Conservation (phyloP, 2,888 invertebrate genomes). For the Chloromyia formosa region DNA sequence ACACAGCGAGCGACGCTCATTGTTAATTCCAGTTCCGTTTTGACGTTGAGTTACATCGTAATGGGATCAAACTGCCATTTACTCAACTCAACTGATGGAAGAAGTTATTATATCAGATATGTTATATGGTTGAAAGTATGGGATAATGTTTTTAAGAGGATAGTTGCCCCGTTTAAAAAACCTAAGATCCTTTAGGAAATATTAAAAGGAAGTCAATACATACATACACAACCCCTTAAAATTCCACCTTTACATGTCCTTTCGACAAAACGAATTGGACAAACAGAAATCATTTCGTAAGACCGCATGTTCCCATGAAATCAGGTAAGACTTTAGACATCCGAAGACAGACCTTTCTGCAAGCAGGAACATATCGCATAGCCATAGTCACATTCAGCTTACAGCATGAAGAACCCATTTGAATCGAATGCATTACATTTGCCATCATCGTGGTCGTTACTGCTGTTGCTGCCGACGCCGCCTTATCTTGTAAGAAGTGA, state of each 20-base stretch:
- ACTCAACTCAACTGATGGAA: no score
- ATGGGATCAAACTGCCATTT: neutral
- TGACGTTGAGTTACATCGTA: conserved; percentile 18
- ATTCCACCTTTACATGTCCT: conserved; percentile 1
- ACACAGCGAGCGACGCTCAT: neutral
- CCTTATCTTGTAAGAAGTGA: conserved; percentile 39
- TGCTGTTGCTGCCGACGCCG: neutral
- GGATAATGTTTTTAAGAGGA: no score
- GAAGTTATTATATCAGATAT: no score
- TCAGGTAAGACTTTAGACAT: neutral
- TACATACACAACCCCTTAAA: no score
- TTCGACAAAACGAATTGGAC: neutral
- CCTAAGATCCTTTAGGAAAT: no score
- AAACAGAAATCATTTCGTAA: conserved; percentile 7
- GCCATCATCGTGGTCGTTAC: neutral
- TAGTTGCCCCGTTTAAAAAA: no score
- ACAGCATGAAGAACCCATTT: conserved; percentile 18
- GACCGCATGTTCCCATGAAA: conserved; percentile 14
- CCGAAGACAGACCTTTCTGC: neutral
- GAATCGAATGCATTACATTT: conserved; percentile 9
- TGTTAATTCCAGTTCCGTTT: conserved; percentile 37
- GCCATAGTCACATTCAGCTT: neutral
- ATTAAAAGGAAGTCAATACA: no score
- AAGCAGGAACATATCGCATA: neutral
- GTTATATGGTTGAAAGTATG: no score